phyloP scores from a whole-genome alignment of 2,888 invertebrate genomes.

The Zaprionus lineosus region DNA sequence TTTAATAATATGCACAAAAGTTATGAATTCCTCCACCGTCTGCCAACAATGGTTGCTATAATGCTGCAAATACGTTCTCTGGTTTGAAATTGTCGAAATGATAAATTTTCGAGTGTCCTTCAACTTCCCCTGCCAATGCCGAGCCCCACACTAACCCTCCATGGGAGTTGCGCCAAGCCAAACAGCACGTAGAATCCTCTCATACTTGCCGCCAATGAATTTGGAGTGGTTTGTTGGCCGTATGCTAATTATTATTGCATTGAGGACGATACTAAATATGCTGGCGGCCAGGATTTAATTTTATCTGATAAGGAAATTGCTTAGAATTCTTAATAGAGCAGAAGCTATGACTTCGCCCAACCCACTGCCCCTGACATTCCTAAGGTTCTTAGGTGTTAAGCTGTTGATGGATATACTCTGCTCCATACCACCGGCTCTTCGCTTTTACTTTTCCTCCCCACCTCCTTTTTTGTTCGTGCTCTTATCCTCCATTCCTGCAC shows the following conservation, averaged over 20 bases:
- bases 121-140: not conserved
- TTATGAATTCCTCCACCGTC: constrained; percentile 65
- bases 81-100: constrained; percentile 46
- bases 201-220: constrained; percentile 23
- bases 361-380: too few relatives aligned
- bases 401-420: constrained; percentile 65
- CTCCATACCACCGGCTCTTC: too few relatives aligned
- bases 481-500: too few relatives aligned
- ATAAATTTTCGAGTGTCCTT: constrained; percentile 51
- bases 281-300: constrained; percentile 61
- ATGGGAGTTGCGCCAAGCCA: too few relatives aligned
- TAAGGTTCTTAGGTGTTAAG: constrained; percentile 57
- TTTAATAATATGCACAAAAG: constrained; percentile 73
- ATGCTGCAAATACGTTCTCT: constrained; percentile 54
- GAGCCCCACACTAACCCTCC: not conserved
- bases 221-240: constrained; percentile 27
- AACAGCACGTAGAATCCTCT: too few relatives aligned
- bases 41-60: constrained; percentile 12
- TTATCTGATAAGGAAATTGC: constrained; percentile 78
- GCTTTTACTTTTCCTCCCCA: too few relatives aligned
- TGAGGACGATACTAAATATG: constrained; percentile 9
- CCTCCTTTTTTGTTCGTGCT: too few relatives aligned
- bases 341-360: constrained; percentile 55
- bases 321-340: constrained; percentile 68
- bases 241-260: constrained; percentile 74